Conservation (phyloP, 2,113 vertebrate species). For the Melanocharis versteri region DNA sequence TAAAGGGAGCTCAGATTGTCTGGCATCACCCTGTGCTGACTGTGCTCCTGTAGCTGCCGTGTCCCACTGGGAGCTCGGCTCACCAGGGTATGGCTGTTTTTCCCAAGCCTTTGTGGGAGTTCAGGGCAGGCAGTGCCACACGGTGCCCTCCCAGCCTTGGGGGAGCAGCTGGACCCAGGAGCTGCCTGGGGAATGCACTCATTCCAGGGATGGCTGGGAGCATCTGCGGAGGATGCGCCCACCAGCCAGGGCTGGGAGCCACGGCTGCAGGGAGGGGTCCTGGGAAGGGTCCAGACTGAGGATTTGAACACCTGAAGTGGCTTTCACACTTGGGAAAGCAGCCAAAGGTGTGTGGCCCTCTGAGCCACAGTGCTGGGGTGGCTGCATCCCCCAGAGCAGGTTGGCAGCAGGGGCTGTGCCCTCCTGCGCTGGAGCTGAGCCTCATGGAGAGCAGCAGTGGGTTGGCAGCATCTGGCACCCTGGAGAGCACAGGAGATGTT, state of each 20-base stretch:
- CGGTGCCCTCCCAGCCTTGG: not conserved
- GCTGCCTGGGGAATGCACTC: fast-evolving
- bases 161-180: not conserved
- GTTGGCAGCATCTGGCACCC: not conserved
- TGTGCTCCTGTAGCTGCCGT: not conserved
- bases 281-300: not conserved
- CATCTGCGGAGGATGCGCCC: not conserved
- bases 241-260: too few species aligned
- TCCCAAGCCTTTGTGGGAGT: not conserved
- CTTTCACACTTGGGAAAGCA: not conserved
- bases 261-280: not conserved
- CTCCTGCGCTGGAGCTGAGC: not conserved
- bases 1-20: not conserved
- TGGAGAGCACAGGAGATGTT: not conserved
- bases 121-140: not conserved
- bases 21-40: not conserved
- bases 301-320: not conserved
- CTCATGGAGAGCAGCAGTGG: not conserved
- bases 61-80: not conserved
- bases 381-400: too few species aligned
- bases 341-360: fast-evolving
- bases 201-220: not conserved
- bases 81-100: not conserved
- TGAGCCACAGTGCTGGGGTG: fast-evolving
- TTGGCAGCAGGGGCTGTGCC: not conserved